Evolutionary conservation across 2,797 vertebrate genomes (phyloP).

Genomic region (Okamejei kenojei): DNA sequence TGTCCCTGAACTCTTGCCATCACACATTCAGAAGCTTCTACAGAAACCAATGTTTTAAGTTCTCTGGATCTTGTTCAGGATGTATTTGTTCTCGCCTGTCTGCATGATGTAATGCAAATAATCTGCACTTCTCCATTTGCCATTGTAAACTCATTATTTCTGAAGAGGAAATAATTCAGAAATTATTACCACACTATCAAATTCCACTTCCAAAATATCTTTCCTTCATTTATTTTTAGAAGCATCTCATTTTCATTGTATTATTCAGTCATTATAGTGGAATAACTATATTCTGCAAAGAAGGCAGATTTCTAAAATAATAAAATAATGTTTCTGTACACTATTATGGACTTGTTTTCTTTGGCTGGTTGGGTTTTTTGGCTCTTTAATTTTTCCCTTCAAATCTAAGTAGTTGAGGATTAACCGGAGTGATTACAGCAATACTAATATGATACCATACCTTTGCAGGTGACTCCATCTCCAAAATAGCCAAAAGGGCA

Average conservation of each 20-base stretch:
- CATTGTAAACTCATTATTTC: background rate
- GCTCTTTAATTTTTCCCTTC: background rate
- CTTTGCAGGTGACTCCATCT: conserved; percentile 72
- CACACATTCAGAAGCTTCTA: background rate
- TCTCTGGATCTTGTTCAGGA: background rate
- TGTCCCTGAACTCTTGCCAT: too few species aligned
- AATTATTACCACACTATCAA: background rate
- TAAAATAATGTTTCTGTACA: background rate
- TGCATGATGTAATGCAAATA: background rate
- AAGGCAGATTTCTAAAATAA: background rate
- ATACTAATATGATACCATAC: conserved; percentile 49
- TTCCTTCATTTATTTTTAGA: background rate
- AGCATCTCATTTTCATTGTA: background rate
- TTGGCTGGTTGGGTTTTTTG: background rate
- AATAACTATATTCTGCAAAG: background rate
- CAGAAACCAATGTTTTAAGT: background rate
- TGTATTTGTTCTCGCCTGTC: background rate
- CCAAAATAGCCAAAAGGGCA: conserved; percentile 73
- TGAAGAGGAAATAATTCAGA: background rate
- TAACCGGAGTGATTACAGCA: background rate
- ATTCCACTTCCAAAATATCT: background rate
- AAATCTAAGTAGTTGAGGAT: background rate
- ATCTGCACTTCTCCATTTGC: background rate
- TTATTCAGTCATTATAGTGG: background rate
- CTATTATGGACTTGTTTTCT: background rate